Base-by-base conservation (phyloP, 2,888 invertebrate species). In the Drosophila fungiperda region DNA sequence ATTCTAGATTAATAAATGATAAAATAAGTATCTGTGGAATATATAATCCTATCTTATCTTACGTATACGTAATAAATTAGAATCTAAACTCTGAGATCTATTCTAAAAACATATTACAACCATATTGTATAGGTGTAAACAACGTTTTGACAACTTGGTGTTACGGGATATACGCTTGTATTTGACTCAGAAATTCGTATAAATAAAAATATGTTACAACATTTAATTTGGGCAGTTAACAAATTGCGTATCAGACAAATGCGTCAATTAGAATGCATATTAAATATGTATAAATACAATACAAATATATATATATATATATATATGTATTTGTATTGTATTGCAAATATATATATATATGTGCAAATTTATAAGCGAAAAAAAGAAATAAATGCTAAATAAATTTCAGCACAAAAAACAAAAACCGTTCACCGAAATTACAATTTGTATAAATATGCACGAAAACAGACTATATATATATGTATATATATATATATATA, bases 201-300 rank as follows among this genome's bases (percentile, higher is more conserved):
- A n/a, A 20, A 23, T 29, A 59, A 45, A 76, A 69, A 50, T 29
- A 50, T 62, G 57, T 82, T 81, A 81, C 81, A 76, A 83, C 73
- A 82, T 77, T 67, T 42, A 15, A 65, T 78, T 65, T 62, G 35
- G 36, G 64, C 50, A 42, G 67, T 58, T 60, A 69, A 71, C 66
- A 73, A 86, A 86, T 76, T 72, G 69, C 89, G 84, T 81, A 73
- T 83, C 64, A 80, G 73, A 49, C 36, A 81, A 79, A 80, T 80
- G 80, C 73, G 58, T 64, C 78, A 76, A 77, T 64, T 67, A 53
- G 53, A 61, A 57, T 60, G 40, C 38, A 74, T 42, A 57, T 48
- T 72, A 60, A 52, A 53, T 42, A 57, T 55, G 33, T 6, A 29
- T 20, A 45, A 35, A 36, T 33, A 53, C 57, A 40, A 23, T 9